Evolutionary conservation across 2,888 invertebrate species (phyloP).

Genomic region (Callinectes sapidus): DNA sequence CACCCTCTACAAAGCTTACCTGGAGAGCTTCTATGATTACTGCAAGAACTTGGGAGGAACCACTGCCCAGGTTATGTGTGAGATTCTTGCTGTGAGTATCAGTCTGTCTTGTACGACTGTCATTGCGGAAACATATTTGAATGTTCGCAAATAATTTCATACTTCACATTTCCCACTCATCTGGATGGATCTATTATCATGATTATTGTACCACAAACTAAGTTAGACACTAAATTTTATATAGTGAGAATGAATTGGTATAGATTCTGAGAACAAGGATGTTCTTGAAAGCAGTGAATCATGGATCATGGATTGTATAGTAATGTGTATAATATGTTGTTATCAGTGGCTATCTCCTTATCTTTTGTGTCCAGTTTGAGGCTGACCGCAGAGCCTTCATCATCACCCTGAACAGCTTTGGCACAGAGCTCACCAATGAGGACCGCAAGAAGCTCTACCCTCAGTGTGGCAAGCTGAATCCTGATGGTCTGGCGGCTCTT

Average conservation of each 20-base stretch:
- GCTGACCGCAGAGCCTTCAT: conserved; percentile 99
- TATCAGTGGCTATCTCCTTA: neutral
- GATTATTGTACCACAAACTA: no score
- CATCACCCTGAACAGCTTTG: conserved; percentile 99
- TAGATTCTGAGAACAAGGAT: no score
- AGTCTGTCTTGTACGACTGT: neutral
- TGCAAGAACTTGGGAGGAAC: conserved; percentile 95
- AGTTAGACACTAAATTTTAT: no score
- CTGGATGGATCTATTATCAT: no score
- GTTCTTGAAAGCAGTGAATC: no score
- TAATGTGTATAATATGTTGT: neutral
- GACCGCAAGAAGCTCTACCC: conserved; percentile 98
- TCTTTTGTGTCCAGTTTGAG: conserved; percentile 86
- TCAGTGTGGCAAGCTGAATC: conserved; percentile 95
- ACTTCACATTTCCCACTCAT: neutral
- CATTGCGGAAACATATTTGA: no score
- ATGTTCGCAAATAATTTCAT: neutral
- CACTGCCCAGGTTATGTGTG: conserved; percentile 99
- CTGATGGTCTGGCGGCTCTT: conserved; percentile 95
- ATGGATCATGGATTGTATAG: no score
- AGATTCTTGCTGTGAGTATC: conserved; percentile 93
- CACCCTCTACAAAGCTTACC: conserved; percentile 97
- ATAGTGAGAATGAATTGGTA: no score
- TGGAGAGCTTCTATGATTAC: conserved; percentile 97
- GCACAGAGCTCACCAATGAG: conserved; percentile 98